Conservation (phyloP, 2,888 invertebrate species). For the Drosophila koepferae region DNA sequence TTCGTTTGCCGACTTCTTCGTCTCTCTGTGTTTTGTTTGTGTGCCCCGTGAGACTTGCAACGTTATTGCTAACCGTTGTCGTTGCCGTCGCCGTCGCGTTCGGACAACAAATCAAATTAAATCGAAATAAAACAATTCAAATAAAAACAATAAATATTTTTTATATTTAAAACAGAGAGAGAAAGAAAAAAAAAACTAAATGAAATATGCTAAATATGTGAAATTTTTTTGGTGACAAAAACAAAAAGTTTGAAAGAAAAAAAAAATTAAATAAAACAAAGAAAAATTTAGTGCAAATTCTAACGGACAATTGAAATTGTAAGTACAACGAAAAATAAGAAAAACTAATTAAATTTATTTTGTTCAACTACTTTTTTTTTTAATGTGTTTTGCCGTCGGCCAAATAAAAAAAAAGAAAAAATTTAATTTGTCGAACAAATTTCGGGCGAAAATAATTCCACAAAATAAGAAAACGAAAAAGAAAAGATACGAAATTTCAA, state of each 20-base stretch:
- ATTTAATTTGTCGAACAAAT: constrained; percentile 10
- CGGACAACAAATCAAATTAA: neutral
- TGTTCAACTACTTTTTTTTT: neutral
- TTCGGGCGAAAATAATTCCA: constrained; percentile 9
- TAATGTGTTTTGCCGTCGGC: constrained; percentile 28
- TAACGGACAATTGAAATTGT: constrained; percentile 31
- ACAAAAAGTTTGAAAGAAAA: constrained; percentile 7
- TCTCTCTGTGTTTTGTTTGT: constrained; percentile 16
- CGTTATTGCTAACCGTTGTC: constrained; percentile 6
- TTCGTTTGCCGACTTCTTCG: constrained; percentile 16
- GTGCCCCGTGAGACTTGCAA: constrained; percentile 24
- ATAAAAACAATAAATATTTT: constrained; percentile 12
- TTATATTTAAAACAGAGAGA: neutral
- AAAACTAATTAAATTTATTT: constrained; percentile 2
- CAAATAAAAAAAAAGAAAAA: constrained; percentile 2
- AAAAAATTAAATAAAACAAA: constrained; percentile 16
- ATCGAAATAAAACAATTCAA: neutral
- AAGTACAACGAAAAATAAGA: constrained; percentile 23
- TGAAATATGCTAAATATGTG: constrained; percentile 37
- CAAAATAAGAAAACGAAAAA: neutral
- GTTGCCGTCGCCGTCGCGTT: constrained; percentile 42
- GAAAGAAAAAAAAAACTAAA: constrained; percentile 15
- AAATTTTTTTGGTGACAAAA: constrained; percentile 52
- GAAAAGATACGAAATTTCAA: constrained; percentile 22
- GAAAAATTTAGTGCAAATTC: constrained; percentile 6